Conservation (phyloP, 2,888 invertebrate genomes). For the Buathra laborator region DNA sequence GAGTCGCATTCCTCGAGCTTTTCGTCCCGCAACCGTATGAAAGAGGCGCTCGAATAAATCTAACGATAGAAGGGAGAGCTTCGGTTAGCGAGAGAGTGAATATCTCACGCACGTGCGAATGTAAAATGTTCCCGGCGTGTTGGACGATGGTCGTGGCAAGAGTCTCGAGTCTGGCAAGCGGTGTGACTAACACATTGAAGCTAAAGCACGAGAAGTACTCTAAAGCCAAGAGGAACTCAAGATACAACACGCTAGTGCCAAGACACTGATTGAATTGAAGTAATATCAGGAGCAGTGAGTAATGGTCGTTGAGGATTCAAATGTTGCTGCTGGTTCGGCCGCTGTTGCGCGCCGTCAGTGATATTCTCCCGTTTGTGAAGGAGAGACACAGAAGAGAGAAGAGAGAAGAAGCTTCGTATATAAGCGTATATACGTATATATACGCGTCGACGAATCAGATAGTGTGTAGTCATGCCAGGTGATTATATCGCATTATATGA, state of each 20-base stretch:
- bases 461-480: constrained; percentile 85
- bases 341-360: constrained; percentile 63
- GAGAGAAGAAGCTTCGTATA: too few species aligned
- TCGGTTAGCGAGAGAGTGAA: background rate
- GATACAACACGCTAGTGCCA: constrained; percentile 79
- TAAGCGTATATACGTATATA: constrained; percentile 10
- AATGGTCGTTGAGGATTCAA: constrained; percentile 84
- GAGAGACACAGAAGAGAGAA: constrained; percentile 27
- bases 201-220: constrained; percentile 23
- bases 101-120: constrained; percentile 53
- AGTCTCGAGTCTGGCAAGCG: constrained; percentile 29
- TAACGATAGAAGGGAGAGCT: too few species aligned
- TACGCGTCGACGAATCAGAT: constrained; percentile 81
- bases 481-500: constrained; percentile 85
- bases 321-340: constrained; percentile 80
- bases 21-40: constrained; percentile 76
- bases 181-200: constrained; percentile 28
- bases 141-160: constrained; percentile 21
- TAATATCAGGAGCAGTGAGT: constrained; percentile 85
- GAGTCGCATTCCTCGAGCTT: constrained; percentile 79
- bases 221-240: constrained; percentile 50
- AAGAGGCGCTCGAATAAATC: constrained; percentile 43
- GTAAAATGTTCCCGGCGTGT: constrained; percentile 35
- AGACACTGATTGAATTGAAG: constrained; percentile 85
- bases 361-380: constrained; percentile 52